Evolutionary conservation across 2,113 vertebrate species (phyloP).

Genomic region (Mugil cephalus): DNA sequence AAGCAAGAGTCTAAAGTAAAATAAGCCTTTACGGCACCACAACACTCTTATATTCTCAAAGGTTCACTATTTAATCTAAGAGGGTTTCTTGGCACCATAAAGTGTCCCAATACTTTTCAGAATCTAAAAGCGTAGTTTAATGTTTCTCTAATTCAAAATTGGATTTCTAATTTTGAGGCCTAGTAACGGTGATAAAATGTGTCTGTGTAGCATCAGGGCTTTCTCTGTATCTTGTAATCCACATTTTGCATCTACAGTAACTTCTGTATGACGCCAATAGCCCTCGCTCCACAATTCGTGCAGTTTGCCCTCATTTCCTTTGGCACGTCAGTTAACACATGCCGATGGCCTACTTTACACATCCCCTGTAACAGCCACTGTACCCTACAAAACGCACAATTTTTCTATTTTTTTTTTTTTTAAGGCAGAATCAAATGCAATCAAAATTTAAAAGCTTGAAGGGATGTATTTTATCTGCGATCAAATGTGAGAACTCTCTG

Average conservation of each 20-base stretch:
- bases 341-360: constrained; percentile 72
- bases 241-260: neutral
- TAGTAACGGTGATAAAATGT: neutral
- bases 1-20: neutral
- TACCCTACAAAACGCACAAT: constrained; percentile 35
- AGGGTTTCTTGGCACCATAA: neutral
- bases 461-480: constrained; percentile 4
- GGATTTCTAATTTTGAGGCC: neutral
- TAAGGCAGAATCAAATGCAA: constrained; percentile 32
- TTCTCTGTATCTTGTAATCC: constrained; percentile 9
- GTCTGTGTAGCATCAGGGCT: neutral
- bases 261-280: constrained; percentile 41
- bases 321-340: constrained; percentile 60
- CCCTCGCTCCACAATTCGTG: constrained; percentile 56
- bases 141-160: constrained; percentile 4
- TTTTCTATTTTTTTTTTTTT: constrained; percentile 18
- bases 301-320: constrained; percentile 76
- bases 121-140: neutral
- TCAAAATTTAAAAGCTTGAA: constrained; percentile 19
- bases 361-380: constrained; percentile 24
- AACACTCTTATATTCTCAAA: neutral
- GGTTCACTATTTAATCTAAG: neutral
- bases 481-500: neutral
- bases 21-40: neutral
- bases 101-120: neutral